Evolutionary conservation across 2,888 invertebrate genomes (phyloP).

Genomic region (Hydrotaea cyrtoneurina): DNA sequence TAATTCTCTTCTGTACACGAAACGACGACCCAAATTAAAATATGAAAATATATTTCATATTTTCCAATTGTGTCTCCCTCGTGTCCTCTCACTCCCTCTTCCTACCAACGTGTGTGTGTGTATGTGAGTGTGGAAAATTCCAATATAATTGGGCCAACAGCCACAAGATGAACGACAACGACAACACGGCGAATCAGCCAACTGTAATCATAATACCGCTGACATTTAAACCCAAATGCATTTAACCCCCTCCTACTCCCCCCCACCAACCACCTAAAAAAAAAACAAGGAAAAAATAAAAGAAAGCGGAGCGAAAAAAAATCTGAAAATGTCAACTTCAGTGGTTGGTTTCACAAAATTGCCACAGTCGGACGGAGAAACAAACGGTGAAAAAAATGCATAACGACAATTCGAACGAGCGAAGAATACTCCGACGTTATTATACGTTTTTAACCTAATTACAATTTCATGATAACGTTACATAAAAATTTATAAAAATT

Average conservation of each 20-base stretch:
- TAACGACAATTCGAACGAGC: conserved; percentile 13
- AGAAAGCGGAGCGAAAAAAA: not conserved
- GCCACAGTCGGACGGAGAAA: not conserved
- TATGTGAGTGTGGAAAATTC: conserved; percentile 3
- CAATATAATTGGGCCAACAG: conserved; percentile 31
- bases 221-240: conserved; percentile 34
- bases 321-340: conserved; percentile 21
- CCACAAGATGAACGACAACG: conserved; percentile 8
- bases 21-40: conserved; percentile 36
- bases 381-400: conserved; percentile 13
- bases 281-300: not conserved
- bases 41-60: conserved; percentile 16
- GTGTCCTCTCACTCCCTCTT: not conserved
- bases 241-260: too few species aligned
- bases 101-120: not conserved
- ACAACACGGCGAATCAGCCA: conserved; percentile 23
- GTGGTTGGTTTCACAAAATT: conserved; percentile 14
- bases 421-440: conserved; percentile 30
- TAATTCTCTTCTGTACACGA: conserved; percentile 22
- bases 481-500: conserved; percentile 40
- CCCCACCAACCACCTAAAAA: too few species aligned
- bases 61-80: not conserved
- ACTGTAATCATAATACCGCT: conserved; percentile 25
- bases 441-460: conserved; percentile 38
- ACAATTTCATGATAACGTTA: conserved; percentile 37